Conservation (phyloP, 2,113 vertebrate genomes). For the Microcebus lehilahytsara region DNA sequence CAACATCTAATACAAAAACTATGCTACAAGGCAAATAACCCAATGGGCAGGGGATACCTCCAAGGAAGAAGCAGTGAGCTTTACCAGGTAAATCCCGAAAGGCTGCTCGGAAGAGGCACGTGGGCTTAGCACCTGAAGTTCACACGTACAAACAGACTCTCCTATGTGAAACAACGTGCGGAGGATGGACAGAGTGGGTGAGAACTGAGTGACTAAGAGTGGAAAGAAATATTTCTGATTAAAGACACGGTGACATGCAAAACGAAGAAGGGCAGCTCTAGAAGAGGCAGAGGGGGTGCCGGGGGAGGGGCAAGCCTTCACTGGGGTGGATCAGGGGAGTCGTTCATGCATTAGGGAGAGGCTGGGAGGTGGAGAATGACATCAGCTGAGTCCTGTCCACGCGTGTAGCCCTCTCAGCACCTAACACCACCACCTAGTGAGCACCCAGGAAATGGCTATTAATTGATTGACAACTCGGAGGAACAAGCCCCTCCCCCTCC, state of each 20-base stretch:
- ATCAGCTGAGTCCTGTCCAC: fast-evolving
- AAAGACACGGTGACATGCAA: fast-evolving
- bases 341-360: no score
- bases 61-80: not conserved
- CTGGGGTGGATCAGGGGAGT: fast-evolving
- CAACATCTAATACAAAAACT: not conserved
- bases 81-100: not conserved
- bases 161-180: not conserved
- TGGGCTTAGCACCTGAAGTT: not conserved
- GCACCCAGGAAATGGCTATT: not conserved
- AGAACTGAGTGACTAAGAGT: not conserved
- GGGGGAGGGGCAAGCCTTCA: not conserved
- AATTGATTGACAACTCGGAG: not conserved
- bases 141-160: not conserved
- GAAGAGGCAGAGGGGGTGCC: fast-evolving
- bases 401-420: not conserved
- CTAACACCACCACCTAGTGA: not conserved
- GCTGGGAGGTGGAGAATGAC: not conserved
- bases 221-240: not conserved
- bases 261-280: not conserved
- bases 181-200: fast-evolving
- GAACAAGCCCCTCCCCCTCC: no score
- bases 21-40: not conserved
- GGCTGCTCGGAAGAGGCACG: not conserved
- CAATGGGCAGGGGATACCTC: not conserved